Percentiles rank a stretch among this genome's conserved stretches.
These are phyloP conservation scores for Chrysina gloriosa DNA, from an alignment of 2,888 invertebrate genomes.

Conservation along the genomic window DNA sequence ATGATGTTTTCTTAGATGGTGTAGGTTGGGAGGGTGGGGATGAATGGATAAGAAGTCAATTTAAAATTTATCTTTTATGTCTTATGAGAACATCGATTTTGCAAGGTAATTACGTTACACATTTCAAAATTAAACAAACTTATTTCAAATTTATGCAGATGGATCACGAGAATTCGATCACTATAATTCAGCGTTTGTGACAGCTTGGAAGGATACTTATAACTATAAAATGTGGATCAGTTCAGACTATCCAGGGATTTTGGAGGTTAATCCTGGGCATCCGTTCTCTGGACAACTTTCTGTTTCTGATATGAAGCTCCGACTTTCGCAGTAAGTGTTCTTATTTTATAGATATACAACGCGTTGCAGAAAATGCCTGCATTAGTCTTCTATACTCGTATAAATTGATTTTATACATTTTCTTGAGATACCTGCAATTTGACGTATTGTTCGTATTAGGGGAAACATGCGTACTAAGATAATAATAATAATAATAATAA, in stretches of 20 bases:
- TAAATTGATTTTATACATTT: no score
- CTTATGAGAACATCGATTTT: constrained; percentile 82
- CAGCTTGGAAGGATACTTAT: constrained; percentile 87
- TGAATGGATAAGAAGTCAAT: constrained; percentile 96
- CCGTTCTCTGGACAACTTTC: constrained; percentile 95
- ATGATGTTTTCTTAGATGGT: constrained; percentile 78
- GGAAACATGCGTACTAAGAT: no score
- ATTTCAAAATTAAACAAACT: background rate
- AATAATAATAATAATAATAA: no score
- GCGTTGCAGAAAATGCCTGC: no score
- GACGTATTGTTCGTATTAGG: no score
- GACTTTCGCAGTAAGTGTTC: constrained; percentile 85
- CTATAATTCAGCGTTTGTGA: constrained; percentile 86
- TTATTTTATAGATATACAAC: no score
- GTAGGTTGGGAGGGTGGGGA: constrained; percentile 94
- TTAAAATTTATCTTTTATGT: constrained; percentile 86
- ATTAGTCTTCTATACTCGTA: no score
- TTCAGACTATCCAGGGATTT: constrained; percentile 74
- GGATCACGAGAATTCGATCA: constrained; percentile 86
- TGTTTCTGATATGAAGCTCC: constrained; percentile 92
- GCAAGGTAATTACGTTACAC: constrained; percentile 71
- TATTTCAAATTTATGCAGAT: constrained; percentile 66
- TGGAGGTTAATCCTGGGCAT: constrained; percentile 83
- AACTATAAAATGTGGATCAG: constrained; percentile 89
- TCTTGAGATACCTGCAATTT: no score